Base-by-base conservation (phyloP, 1,140 invertebrate genomes). In the Trichonephila inaurata region DNA sequence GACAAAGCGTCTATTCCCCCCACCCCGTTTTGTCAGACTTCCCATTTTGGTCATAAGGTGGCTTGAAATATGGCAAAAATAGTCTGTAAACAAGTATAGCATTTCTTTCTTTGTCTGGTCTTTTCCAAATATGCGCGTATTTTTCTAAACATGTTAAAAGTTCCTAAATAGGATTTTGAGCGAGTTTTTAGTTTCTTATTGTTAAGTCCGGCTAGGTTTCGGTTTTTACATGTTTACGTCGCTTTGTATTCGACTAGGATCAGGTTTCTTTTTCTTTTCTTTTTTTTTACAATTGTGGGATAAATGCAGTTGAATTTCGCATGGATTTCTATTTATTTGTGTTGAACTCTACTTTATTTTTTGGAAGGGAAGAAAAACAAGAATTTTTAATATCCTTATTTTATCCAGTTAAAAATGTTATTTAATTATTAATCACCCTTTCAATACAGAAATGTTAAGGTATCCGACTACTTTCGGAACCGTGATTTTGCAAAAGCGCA, bases 1-100 rank as follows among this genome's bases (percentile, higher is more conserved):
- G 64, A 88, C 62, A 88, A 88, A 21, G 83, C 28, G 51, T 0
- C 24, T 16, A 12, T 18, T 28, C 72, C 69, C 14, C 12, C 69
- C n/a, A 16, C 16, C 28, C 51, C 51, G 82, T 83, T 83, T 83
- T 83, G 82, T 83, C 51, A 51, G 82, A 77, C 18, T 77, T 77
- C 83, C 83, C 51, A 85, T 85, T 60, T 61, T 85, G 83, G 83
- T 60, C n/a, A 21, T 51, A 33, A 61, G 61, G 86, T 64, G 86
- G 24, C 86, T 28, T 64, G 86, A 88, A 88, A 88, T 88, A 88
- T 88, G 62, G 86, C 24, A 28, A 58, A 88, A 64, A 64, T 62
- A 64, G 40, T 40, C 61, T 62, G 89, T 91, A 91, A 91, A 91
- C 89, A 91, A 91, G 89, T 82, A 82, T 81, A 82, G 24, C 61